Base-by-base conservation (phyloP, 2,113 vertebrate species). In the Empidonax alnorum region DNA sequence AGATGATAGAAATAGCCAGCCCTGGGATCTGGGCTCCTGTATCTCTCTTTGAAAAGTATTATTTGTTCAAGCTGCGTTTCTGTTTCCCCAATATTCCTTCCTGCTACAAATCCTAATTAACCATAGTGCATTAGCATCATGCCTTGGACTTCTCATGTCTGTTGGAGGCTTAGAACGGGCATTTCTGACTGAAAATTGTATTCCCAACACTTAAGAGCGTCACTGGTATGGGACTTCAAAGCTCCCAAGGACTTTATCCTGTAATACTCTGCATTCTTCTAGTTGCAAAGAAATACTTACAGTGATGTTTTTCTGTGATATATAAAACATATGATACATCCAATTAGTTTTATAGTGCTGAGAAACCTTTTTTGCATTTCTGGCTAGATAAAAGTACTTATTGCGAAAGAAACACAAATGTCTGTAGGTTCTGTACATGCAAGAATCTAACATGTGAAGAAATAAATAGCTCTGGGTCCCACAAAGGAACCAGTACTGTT, bases 381-480 rank as follows among this genome's bases (percentile, higher is more conserved):
- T 90, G 46, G n/a, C 37, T 90, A 37, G 20, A 52, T 67, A 65
- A 71, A 86, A 90, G 23, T 53, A 75, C 44, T 84, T 82, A 65
- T 7, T 84, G 14, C 37, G n/a, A 61, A 87, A 58, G 52, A 95
- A 83, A 82, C 47, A 11, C 68, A 75, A 65, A 80, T 58, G 44
- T 85, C 66, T 2, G 4, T 89, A 52, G 23, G 28, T 55, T 77
- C 71, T 73, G 46, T 67, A 52, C 39, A 47, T 49, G 80, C 56
- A 78, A 58, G 6, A 50, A 78, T 76, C 41, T 81, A 89, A 75
- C 44, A 62, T 96, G 91, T 75, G 37, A 55, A 74, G 68, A 88
- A 94, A 92, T 68, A 94, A 96, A 72, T 90, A 89, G 65, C 92
- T 92, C 76, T 95, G 79, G 73, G 91, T 86, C 76, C 46, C 73